Evolutionary conservation across 1,140 invertebrate genomes (phyloP).

Genomic region (Chlorops oryzae): DNA sequence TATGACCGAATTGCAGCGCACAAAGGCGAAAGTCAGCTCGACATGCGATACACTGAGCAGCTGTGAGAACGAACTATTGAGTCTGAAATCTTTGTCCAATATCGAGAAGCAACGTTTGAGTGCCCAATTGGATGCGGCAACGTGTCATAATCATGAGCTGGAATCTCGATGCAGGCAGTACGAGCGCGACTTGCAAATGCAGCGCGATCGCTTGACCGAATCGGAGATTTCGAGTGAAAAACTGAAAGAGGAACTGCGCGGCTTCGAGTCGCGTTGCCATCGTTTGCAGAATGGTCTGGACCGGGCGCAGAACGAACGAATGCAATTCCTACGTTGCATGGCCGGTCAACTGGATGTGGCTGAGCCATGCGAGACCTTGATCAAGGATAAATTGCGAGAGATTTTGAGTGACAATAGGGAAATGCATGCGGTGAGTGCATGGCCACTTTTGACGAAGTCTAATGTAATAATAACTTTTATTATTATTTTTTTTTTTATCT

Average conservation of each 20-base stretch:
- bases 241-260: constrained; percentile 42
- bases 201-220: constrained; percentile 40
- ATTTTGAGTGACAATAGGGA: constrained; percentile 69
- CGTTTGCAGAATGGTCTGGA: constrained; percentile 42
- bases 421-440: constrained; percentile 57
- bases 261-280: constrained; percentile 45
- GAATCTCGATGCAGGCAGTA: constrained; percentile 39
- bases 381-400: constrained; percentile 71
- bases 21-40: constrained; percentile 51
- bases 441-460: not conserved
- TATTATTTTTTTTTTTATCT: constrained; percentile 7
- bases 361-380: constrained; percentile 66
- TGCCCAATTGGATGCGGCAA: constrained; percentile 35
- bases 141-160: constrained; percentile 41
- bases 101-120: constrained; percentile 41
- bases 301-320: constrained; percentile 37
- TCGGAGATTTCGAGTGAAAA: constrained; percentile 43
- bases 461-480: not conserved
- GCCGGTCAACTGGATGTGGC: constrained; percentile 37
- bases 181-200: constrained; percentile 41
- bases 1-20: constrained; percentile 58
- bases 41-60: constrained; percentile 43
- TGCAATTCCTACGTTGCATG: constrained; percentile 36
- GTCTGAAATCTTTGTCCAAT: constrained; percentile 37
- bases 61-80: constrained; percentile 41